phyloP scores from a whole-genome alignment of 2,888 invertebrate genomes.

The Xestia xanthographa region DNA sequence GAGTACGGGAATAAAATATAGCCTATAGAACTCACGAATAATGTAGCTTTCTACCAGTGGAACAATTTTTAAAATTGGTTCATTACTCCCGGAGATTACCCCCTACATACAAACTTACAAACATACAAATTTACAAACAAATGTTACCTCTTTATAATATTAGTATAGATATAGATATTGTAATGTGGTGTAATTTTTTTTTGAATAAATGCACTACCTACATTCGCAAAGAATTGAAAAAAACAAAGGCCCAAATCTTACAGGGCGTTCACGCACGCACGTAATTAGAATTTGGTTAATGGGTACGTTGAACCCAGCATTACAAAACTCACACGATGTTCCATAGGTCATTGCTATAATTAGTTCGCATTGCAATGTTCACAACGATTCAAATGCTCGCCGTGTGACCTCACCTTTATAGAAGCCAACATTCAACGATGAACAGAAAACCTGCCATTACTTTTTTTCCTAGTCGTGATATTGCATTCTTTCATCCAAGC shows the following conservation, averaged over 20 bases:
- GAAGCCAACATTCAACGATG: slow-evolving; percentile 3
- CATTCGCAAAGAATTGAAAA: background rate
- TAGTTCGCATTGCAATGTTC: background rate
- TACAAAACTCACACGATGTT: slow-evolving; percentile 4
- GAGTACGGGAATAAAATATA: no score
- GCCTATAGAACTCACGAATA: no score
- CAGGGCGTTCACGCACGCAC: background rate
- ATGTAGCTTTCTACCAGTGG: no score
- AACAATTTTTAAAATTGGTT: no score
- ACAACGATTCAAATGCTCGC: background rate
- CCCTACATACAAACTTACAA: no score
- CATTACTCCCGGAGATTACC: no score
- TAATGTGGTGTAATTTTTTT: background rate
- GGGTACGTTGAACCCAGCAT: slow-evolving; percentile 4
- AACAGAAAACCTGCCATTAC: slow-evolving; percentile 6
- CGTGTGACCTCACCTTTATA: background rate
- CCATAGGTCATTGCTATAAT: slow-evolving; percentile 14
- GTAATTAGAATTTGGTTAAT: slow-evolving; percentile 5
- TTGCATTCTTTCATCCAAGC: slow-evolving; percentile 41
- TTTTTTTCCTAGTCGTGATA: slow-evolving; percentile 24
- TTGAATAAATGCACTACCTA: background rate
- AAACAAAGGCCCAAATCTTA: background rate
- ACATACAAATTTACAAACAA: no score
- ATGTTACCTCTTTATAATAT: no score
- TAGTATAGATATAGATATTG: no score